phyloP scores from a whole-genome alignment of 2,113 vertebrate species.

The Psettodes erumei region DNA sequence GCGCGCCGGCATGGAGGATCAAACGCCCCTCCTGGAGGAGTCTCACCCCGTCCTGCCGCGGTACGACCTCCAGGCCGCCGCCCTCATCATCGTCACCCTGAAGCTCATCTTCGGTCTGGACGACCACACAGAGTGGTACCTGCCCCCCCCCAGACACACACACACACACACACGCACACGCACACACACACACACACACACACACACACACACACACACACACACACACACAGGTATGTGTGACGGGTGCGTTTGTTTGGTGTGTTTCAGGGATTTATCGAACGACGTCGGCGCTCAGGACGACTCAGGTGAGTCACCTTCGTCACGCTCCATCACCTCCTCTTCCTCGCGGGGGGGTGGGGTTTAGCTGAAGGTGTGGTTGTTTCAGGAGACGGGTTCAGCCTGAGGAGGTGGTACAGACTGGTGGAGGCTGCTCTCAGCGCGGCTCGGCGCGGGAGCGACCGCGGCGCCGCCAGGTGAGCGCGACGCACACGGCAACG shows the following conservation, averaged over 20 bases:
- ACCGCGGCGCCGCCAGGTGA: conserved; percentile 44
- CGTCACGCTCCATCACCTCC: not conserved
- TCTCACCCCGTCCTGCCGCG: conserved; percentile 68
- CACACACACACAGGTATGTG: not conserved
- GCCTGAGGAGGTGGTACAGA: conserved; percentile 67
- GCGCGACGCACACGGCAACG: too few relatives aligned
- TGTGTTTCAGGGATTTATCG: conserved; percentile 71
- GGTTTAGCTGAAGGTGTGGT: too few relatives aligned
- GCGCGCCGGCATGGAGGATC: conserved; percentile 75
- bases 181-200: not conserved
- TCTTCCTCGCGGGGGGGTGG: too few relatives aligned
- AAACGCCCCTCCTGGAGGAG: conserved; percentile 64
- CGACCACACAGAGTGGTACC: conserved; percentile 90
- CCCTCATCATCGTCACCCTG: conserved; percentile 87
- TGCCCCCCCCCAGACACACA: not conserved
- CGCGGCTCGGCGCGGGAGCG: conserved; percentile 14
- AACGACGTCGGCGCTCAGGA: not conserved
- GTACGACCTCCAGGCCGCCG: conserved; percentile 88
- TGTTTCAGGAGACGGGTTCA: conserved; percentile 50
- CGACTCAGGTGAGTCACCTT: conserved; percentile 32
- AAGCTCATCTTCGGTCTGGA: conserved; percentile 91
- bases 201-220: not conserved
- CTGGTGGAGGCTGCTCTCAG: conserved; percentile 53
- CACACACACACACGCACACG: not conserved
- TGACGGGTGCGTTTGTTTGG: not conserved